phyloP scores from a whole-genome alignment of 1,140 invertebrate species.

The Macrosteles quadrilineatus region DNA sequence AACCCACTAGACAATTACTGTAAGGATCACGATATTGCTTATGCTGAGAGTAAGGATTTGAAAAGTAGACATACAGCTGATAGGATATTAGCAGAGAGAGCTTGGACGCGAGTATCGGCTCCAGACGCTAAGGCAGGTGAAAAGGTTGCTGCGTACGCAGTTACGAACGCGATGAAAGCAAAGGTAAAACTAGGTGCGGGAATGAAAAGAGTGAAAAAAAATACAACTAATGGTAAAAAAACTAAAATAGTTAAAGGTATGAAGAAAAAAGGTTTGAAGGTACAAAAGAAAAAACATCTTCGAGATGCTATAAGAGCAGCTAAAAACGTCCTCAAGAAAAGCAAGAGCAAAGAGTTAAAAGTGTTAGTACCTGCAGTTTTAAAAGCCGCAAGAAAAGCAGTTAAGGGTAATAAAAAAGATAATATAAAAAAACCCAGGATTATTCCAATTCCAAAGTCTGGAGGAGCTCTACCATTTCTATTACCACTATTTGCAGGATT shows the following conservation, averaged over 20 bases:
- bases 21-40: constrained; percentile 53
- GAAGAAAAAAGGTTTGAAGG: too few relatives aligned
- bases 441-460: neutral
- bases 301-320: neutral
- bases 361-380: too few relatives aligned
- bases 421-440: too few relatives aligned
- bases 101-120: constrained; percentile 47
- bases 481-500: constrained; percentile 5
- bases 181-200: constrained; percentile 47
- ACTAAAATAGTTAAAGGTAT: too few relatives aligned
- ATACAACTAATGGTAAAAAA: neutral
- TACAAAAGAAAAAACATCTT: too few relatives aligned
- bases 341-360: too few relatives aligned
- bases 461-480: neutral
- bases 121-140: constrained; percentile 47
- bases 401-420: neutral
- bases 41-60: constrained; percentile 47
- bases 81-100: constrained; percentile 47
- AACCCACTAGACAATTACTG: constrained; percentile 52
- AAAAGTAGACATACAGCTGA: constrained; percentile 49
- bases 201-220: constrained; percentile 38
- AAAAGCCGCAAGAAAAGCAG: too few relatives aligned
- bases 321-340: neutral
- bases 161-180: constrained; percentile 45
- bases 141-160: constrained; percentile 44